Evolutionary conservation across 2,797 vertebrate species (phyloP).

Genomic region (Percopsis omiscomaycus): DNA sequence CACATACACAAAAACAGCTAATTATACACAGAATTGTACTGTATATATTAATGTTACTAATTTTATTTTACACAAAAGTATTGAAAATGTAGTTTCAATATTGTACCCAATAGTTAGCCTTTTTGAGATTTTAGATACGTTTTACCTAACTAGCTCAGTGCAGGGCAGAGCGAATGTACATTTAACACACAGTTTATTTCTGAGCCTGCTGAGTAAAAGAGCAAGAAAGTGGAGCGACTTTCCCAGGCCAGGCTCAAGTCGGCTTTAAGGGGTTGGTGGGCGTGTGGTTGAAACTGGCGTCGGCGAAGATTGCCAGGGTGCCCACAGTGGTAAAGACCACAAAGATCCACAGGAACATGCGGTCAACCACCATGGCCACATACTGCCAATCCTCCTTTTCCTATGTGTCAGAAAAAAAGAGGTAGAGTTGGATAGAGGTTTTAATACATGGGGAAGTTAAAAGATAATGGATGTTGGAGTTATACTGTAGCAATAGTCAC

Average conservation of each 20-base stretch:
- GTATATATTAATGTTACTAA: no score
- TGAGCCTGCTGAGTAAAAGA: no score
- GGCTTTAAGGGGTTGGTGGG: constrained; percentile 75
- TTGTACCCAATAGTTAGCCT: no score
- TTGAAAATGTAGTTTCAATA: no score
- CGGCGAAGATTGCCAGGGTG: constrained; percentile 85
- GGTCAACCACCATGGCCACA: constrained; percentile 90
- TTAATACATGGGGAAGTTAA: background rate
- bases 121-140: no score
- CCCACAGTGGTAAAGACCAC: constrained; percentile 82
- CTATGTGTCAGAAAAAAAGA: constrained; percentile 49
- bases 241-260: constrained; percentile 37
- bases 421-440: background rate
- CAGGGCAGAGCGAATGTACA: no score
- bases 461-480: background rate
- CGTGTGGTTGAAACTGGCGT: constrained; percentile 82
- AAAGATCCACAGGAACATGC: constrained; percentile 86
- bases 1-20: no score
- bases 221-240: background rate
- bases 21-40: no score
- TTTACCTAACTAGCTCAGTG: no score
- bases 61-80: no score
- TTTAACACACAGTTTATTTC: no score
- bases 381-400: constrained; percentile 89
- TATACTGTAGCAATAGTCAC: no score